A percentile compares a stretch with the other conserved stretches of the same genome.
phyloP scores from a whole-genome alignment of 2,797 vertebrate species.

The Vespertilio murinus region DNA sequence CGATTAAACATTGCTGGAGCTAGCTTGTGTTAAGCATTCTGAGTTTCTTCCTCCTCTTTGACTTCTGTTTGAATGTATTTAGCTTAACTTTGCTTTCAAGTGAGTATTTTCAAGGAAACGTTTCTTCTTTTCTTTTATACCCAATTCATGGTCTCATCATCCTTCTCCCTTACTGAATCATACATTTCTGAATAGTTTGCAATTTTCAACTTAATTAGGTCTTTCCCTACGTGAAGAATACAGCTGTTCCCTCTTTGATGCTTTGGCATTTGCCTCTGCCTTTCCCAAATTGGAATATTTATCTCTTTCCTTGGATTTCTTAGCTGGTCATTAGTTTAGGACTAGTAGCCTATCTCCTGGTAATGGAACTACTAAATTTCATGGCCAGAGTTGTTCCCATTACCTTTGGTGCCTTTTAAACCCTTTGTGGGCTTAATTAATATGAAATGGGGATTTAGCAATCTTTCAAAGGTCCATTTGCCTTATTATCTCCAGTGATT shows the following conservation, averaged over 20 bases:
- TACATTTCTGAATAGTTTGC: conserved; percentile 76
- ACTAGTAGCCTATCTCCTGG: conserved; percentile 67
- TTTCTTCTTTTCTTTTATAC: conserved; percentile 51
- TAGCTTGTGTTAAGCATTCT: conserved; percentile 44
- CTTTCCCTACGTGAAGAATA: conserved; percentile 79
- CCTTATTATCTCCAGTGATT: conserved; percentile 78
- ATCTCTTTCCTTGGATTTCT: conserved; percentile 76
- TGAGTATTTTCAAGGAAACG: conserved; percentile 58
- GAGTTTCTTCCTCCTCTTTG: conserved; percentile 43
- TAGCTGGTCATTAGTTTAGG: conserved; percentile 71
- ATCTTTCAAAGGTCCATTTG: conserved; percentile 75
- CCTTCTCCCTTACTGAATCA: conserved; percentile 72
- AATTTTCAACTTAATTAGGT: conserved; percentile 78
- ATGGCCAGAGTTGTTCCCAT: conserved; percentile 64
- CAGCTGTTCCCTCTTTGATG: conserved; percentile 76
- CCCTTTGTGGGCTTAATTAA: conserved; percentile 77
- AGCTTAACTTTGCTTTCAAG: conserved; percentile 50
- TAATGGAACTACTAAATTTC: conserved; percentile 66
- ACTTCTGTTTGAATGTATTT: conserved; percentile 59
- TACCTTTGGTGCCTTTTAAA: conserved; percentile 66
- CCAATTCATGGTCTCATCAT: conserved; percentile 48
- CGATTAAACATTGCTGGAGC: neutral
- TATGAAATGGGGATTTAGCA: conserved; percentile 75
- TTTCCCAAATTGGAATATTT: conserved; percentile 62
- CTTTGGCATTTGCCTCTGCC: conserved; percentile 70